Base-by-base conservation (phyloP, 1,140 invertebrate species). In the Brachionus calyciflorus region DNA sequence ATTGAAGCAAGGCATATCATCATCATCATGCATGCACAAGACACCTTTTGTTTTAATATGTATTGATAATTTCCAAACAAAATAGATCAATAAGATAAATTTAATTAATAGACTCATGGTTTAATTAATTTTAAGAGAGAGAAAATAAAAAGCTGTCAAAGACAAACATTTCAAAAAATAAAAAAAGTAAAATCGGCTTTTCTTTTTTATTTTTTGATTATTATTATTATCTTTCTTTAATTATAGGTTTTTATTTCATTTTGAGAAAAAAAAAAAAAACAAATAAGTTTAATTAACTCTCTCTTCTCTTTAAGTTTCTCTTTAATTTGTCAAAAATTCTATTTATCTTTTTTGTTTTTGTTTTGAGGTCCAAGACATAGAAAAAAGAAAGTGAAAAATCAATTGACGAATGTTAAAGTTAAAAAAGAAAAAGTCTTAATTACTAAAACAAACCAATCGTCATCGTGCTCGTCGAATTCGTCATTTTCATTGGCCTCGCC, bases 281-380 rank as follows among this genome's bases (percentile, higher is more conserved):
- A 55, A 55, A 55, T 55, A 60, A 17, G 33, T 60, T 60, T 60
- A 17, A 60, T 55, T 55, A 55, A 55, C 53, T 55, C 12, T n/a
- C 48, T 21, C 12, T 28, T 2, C 26, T 55, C 28, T 55, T 28
- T 14, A 28, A 55, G 30, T 24, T 28, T 12, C n/a, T 55, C 7
- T 28, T n/a, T 30, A 6, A 55, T 10, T n/a, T n/a, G n/a, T n/a
- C n/a, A n/a, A n/a, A n/a, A n/a, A n/a, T 55, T 57, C n/a, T 63
- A 0, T 40, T 63, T 24, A 5, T 17, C 28, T 63, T 44, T 30
- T 14, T 26, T 44, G 10, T 44, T 21, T 6, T 44, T 14, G 19
- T 14, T 46, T 44, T 44, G 44, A 65, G 41, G 60, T 44, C 60
- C 60, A 19, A 65, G 60, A n/a, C 60, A 65, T 24, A 65, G 60